These are phyloP conservation scores for Calcarius lapponicus DNA, from an alignment of 2,797 vertebrate species.

Conservation along the genomic window DNA sequence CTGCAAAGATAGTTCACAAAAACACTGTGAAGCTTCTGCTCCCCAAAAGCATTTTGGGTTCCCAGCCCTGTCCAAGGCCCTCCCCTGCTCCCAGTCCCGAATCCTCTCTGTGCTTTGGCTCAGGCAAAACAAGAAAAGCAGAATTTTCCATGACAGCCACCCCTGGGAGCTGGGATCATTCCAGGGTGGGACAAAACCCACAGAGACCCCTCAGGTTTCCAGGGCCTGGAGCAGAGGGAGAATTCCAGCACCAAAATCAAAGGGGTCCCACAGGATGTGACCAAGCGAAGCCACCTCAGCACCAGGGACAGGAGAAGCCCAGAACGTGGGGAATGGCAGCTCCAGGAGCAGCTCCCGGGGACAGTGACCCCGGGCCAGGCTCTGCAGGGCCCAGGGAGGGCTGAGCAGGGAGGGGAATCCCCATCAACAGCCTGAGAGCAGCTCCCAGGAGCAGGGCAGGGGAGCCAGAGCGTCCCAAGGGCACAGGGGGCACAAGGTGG, in stretches of 20 bases:
- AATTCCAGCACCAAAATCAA: not conserved
- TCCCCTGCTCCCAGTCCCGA: not conserved
- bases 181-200: not conserved
- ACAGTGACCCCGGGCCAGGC: not conserved
- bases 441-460: not conserved
- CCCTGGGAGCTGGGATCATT: not conserved
- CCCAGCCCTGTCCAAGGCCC: not conserved
- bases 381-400: fast-evolving
- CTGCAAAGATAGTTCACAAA: conserved; percentile 39
- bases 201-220: fast-evolving
- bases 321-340: fast-evolving
- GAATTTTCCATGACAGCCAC: not conserved
- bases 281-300: not conserved
- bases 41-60: not conserved
- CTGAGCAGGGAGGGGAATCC: not conserved
- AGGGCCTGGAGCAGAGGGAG: fast-evolving
- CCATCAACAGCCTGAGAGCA: not conserved
- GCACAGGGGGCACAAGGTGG: not conserved
- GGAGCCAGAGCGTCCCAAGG: fast-evolving
- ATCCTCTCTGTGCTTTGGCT: not conserved
- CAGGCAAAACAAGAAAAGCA: not conserved
- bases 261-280: fast-evolving
- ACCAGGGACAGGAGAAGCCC: fast-evolving
- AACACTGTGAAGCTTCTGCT: not conserved
- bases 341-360: not conserved